Base-by-base conservation (phyloP, 2,888 invertebrate genomes). In the Tenthredo amoena region DNA sequence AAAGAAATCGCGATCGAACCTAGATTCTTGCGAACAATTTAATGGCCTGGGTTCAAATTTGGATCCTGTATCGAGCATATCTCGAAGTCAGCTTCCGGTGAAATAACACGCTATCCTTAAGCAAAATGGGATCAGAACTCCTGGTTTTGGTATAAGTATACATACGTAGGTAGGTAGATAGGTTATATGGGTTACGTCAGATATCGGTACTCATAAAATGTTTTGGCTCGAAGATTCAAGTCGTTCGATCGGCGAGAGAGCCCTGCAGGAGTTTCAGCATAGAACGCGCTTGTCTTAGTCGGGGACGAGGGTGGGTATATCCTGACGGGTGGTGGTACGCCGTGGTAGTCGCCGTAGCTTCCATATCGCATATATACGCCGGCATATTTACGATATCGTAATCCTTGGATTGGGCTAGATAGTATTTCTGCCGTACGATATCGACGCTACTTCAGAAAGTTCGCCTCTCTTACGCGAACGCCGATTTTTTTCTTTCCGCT, bases 131-230 rank as follows among this genome's bases (percentile, higher is more conserved):
- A 62, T 81, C 81, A 81, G 81, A 62, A 81, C 34, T 62, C 31
- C 58, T 26, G 40, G 81, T 18, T 40, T 37, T 12, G 58, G 58
- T 79, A 31, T 43, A 77, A 34, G 34, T 55, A 37, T 34, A 71
- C 18, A 26, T 71, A 37, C 55, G 55, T 55, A 37, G 37, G 71
- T 40, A 34, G 74, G 74, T 77, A 50, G 74, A 26, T 62, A 62
- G 58, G 58, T 81, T 81, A 81, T 81, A 62, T 81, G 40, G 81
- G 87, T 89, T 88, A 87, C 86, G 88, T 89, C 88, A 88, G 87
- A 88, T 87, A 90, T 89, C 90, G 89, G 89, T 90, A 88, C 88
- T 88, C 90, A 87, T 89, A 89, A 90, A 91, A 89, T 88, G 87
- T 90, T 89, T 89, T 89, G 89, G 87, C 89, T 87, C 89, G 88